Base-by-base conservation (phyloP, 2,113 vertebrate genomes). In the Corythoichthys intestinalis region DNA sequence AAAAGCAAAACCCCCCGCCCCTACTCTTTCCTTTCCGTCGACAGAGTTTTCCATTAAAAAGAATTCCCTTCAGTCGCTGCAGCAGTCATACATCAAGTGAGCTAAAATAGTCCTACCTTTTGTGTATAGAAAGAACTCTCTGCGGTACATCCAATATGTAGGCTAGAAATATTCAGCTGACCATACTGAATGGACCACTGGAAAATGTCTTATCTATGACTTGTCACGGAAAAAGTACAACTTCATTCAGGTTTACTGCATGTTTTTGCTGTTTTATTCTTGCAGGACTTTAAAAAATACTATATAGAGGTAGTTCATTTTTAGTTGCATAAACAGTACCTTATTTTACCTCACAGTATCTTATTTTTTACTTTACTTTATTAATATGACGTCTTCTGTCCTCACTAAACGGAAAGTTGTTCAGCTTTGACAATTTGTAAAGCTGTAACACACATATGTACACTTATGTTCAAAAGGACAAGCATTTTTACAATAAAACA, bases 141-240 rank as follows among this genome's bases (percentile, higher is more conserved):
- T 60, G 15, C 38, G 8, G 38, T 60, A 41, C 20, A 28, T 28
- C 20, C 20, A 39, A 60, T 61, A 61, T 41, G 15, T 20, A 10
- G 59, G 38, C 38, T 60, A 15, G 28, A 14, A 60, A 41, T 41
- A 60, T 61, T 41, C 15, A 20, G 37, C 15, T 61, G 15, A 60
- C 58, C 58, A 41, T 1, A 17, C 1, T 17, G 6, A 60, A 60
- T 41, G 15, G 44, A 74, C 20, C 53, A 11, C 53, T 69, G 66
- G 74, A 53, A 82, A 28, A 28, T 28, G 20, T 28, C 20, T 28
- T 76, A 83, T 75, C 20, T 34, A 34, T 56, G 20, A 10, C 20
- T 11, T 28, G 20, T 56, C 12, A n/a, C 28, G 4, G 34, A 56
- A 34, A 10, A 10, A 54, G 53, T 34, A 4, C n/a, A 11, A 12